Evolutionary conservation across 2,888 invertebrate species (phyloP).

Genomic region (Archips crataeganus): DNA sequence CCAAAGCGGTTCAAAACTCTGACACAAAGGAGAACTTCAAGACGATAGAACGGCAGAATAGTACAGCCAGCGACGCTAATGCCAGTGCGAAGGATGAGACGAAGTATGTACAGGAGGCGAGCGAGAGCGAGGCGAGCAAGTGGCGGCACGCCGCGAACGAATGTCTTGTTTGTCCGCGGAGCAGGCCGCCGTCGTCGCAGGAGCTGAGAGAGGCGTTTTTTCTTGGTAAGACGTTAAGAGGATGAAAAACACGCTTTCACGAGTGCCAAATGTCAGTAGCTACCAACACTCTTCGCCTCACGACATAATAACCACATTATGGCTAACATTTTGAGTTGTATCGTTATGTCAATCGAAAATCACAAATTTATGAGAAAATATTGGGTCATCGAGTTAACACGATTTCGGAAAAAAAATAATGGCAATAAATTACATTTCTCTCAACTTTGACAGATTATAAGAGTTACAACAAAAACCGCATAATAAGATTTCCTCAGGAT

Average conservation of each 20-base stretch:
- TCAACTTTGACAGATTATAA: too few species aligned
- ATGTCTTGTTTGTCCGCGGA: constrained; percentile 75
- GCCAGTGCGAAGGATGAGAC: not conserved
- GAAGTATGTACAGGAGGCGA: constrained; percentile 5
- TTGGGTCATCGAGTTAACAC: too few species aligned
- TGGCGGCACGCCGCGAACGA: constrained; percentile 70
- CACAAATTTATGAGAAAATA: too few species aligned
- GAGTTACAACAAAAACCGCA: too few species aligned
- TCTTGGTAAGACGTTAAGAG: constrained; percentile 62
- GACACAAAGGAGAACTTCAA: constrained; percentile 11
- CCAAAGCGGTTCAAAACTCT: constrained; percentile 1
- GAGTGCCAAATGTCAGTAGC: not conserved
- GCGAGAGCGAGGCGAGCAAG: constrained; percentile 35
- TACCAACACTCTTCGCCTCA: too few species aligned
- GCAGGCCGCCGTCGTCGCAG: constrained; percentile 74
- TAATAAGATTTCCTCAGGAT: too few species aligned
- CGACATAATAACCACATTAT: too few species aligned
- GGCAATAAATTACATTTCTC: too few species aligned
- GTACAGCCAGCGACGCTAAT: constrained; percentile 11
- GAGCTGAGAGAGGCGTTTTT: constrained; percentile 81
- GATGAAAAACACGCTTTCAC: not conserved
- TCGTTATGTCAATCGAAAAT: too few species aligned
- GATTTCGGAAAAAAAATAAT: too few species aligned
- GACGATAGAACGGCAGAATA: constrained; percentile 20
- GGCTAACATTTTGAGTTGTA: too few species aligned